Evolutionary conservation across 37 sponge, comb jelly and placozoan genomes (phyloP).

Genomic region (Amphimedon queenslandica): DNA sequence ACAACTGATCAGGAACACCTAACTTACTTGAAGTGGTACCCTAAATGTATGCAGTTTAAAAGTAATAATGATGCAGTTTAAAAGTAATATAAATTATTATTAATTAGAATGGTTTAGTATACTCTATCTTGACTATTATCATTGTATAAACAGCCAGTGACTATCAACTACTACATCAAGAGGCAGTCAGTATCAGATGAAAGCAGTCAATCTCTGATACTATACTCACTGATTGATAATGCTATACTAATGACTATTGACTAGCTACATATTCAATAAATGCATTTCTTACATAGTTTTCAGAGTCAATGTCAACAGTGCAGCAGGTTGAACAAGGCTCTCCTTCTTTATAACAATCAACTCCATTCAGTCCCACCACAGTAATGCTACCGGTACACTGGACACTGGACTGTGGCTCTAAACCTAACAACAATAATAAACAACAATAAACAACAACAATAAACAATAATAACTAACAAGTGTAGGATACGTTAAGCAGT

Average conservation of each 20-base stretch:
- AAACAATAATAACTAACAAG: background rate
- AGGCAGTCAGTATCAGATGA: too few relatives aligned
- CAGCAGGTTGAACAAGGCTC: background rate
- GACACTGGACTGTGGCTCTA: background rate
- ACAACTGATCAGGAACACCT: background rate
- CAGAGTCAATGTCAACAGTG: background rate
- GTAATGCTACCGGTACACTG: background rate
- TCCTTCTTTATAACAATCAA: background rate
- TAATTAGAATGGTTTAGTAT: background rate
- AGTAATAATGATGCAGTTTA: too few relatives aligned
- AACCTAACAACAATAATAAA: too few relatives aligned
- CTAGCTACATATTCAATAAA: too few relatives aligned
- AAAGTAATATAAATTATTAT: background rate
- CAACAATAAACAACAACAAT: background rate
- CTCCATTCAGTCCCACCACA: background rate
- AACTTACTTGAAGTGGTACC: slow-evolving; percentile 4
- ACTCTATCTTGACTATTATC: too few relatives aligned
- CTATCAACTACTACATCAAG: too few relatives aligned
- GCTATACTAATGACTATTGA: too few relatives aligned
- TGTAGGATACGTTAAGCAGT: background rate
- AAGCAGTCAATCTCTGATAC: too few relatives aligned
- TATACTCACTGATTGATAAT: too few relatives aligned
- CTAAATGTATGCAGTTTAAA: background rate
- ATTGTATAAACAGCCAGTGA: too few relatives aligned
- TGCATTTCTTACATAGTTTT: background rate